Evolutionary conservation across 2,888 invertebrate genomes (phyloP).

Genomic region (Oligia fasciuncula): DNA sequence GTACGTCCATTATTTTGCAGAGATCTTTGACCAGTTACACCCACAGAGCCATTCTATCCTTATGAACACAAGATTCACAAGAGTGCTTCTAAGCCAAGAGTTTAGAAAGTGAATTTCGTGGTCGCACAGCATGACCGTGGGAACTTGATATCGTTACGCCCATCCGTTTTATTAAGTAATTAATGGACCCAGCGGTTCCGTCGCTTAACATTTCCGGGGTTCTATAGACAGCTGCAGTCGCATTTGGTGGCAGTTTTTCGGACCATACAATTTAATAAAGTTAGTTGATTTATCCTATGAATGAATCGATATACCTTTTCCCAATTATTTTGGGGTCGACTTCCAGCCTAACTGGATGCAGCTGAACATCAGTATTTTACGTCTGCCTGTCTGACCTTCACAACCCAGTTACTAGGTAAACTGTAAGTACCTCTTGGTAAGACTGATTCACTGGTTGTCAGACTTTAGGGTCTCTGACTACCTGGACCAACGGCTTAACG

Average conservation of each 20-base stretch:
- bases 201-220: constrained; percentile 49
- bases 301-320: not conserved
- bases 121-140: constrained; percentile 63
- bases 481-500: not conserved
- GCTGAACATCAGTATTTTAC: not conserved
- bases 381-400: too few species aligned
- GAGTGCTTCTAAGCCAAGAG: constrained; percentile 44
- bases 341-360: not conserved
- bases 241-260: constrained; percentile 23
- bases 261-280: not conserved
- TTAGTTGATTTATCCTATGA: not conserved
- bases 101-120: constrained; percentile 71
- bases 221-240: constrained; percentile 24
- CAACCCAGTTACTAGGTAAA: not conserved
- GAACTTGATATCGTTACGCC: constrained; percentile 62
- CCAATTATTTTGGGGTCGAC: not conserved
- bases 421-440: not conserved
- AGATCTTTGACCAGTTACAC: not conserved
- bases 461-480: not conserved
- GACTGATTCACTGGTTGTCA: not conserved
- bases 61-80: constrained; percentile 6
- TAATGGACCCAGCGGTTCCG: constrained; percentile 50
- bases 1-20: not conserved
- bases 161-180: constrained; percentile 61
- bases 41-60: not conserved